Evolutionary conservation across 1,140 invertebrate genomes (phyloP).

Genomic region (Sminthurides bifidus): DNA sequence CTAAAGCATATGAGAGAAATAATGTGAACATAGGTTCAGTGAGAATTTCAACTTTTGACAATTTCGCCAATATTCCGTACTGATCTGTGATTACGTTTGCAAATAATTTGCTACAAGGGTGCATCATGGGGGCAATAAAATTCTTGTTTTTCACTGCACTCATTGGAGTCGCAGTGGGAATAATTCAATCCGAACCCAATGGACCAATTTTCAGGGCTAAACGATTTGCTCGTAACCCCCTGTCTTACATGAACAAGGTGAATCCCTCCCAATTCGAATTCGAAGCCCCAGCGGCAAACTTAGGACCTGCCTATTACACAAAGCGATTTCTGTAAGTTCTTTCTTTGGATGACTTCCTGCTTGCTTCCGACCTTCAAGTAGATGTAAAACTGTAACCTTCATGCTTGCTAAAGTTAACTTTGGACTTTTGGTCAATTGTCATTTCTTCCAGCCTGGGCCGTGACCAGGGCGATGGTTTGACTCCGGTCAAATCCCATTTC

Average conservation of each 20-base stretch:
- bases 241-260: slow-evolving; percentile 13
- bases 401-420: not conserved
- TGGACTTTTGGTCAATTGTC: not conserved
- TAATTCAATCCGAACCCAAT: not conserved
- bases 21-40: no score
- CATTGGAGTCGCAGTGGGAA: not conserved
- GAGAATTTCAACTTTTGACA: no score
- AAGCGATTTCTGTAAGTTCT: not conserved
- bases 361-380: no score
- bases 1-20: no score
- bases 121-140: not conserved
- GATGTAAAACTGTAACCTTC: no score
- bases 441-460: not conserved
- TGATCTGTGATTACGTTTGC: no score
- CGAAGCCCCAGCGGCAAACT: not conserved
- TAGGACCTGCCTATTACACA: not conserved
- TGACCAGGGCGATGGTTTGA: not conserved
- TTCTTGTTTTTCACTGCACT: not conserved
- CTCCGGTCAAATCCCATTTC: slow-evolving; percentile 10
- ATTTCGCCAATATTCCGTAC: no score
- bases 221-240: not conserved
- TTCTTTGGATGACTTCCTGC: no score
- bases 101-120: no score
- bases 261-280: not conserved
- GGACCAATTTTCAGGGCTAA: slow-evolving; percentile 3